A percentile compares a stretch with the other conserved stretches of the same genome.
phyloP scores from a whole-genome alignment of 2,888 invertebrate species.

The Labia minor region DNA sequence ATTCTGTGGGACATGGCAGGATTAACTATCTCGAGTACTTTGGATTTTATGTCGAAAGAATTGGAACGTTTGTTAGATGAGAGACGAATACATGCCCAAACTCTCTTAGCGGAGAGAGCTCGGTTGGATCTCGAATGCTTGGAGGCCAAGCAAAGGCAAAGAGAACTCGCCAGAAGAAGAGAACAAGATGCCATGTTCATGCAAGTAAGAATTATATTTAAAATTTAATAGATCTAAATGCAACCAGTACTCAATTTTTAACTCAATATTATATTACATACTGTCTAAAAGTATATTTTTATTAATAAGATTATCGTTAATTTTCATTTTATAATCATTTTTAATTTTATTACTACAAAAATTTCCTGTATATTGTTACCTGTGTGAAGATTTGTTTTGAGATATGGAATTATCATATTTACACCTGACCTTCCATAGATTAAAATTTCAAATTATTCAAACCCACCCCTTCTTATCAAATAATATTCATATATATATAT shows the following conservation, averaged over 20 bases:
- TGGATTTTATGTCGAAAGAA: constrained; percentile 69
- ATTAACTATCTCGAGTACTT: constrained; percentile 54
- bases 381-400: no score
- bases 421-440: no score
- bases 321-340: no score
- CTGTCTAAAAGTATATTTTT: no score
- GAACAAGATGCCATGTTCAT: constrained; percentile 74
- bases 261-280: no score
- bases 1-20: constrained; percentile 57
- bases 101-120: constrained; percentile 65
- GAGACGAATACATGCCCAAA: constrained; percentile 64
- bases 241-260: neutral
- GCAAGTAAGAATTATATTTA: constrained; percentile 37
- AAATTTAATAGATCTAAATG: neutral
- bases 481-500: no score
- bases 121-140: constrained; percentile 64
- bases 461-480: no score
- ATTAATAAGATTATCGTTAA: no score
- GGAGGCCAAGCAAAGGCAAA: constrained; percentile 67
- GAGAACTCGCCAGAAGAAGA: constrained; percentile 56
- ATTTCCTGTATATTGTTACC: no score
- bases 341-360: no score
- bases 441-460: no score
- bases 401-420: no score
- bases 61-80: constrained; percentile 64